Percentiles rank a stretch among this genome's conserved stretches.
These are phyloP conservation scores for Bombus confusus DNA, from an alignment of 1,140 invertebrate genomes.

Conservation along the genomic window DNA sequence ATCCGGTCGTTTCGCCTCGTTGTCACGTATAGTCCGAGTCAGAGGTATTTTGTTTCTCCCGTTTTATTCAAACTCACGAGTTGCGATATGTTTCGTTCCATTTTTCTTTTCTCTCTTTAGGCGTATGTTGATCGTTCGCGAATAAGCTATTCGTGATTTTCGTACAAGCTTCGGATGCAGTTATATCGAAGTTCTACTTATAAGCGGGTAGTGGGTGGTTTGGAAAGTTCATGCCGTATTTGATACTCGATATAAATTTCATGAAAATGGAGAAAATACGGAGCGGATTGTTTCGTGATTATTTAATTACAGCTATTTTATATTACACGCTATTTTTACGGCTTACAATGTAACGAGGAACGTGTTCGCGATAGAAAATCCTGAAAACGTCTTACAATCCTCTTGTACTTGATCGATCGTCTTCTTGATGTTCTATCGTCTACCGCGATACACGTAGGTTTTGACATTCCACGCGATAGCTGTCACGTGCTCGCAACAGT, in stretches of 20 bases:
- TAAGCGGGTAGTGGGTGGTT: background rate
- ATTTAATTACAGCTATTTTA: no score
- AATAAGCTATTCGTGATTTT: background rate
- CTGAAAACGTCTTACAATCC: no score
- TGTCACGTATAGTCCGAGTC: background rate
- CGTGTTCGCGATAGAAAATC: no score
- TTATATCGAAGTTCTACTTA: background rate
- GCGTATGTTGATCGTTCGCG: background rate
- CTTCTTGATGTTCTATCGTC: no score
- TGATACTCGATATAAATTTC: background rate
- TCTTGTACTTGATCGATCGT: no score
- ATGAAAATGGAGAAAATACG: background rate
- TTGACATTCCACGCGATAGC: no score
- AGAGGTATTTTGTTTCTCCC: no score
- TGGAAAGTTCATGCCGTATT: background rate
- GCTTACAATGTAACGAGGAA: no score
- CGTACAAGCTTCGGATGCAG: background rate
- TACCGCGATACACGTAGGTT: no score
- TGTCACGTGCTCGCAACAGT: no score
- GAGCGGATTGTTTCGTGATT: no score
- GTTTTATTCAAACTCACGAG: background rate
- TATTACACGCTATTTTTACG: no score
- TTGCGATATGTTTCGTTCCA: background rate
- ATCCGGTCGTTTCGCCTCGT: background rate
- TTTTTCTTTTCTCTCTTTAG: background rate